Evolutionary conservation across 1,140 invertebrate genomes (phyloP), one percentile per base, ranked within the genome.

Genomic region (Odontomachus brunneus): DNA sequence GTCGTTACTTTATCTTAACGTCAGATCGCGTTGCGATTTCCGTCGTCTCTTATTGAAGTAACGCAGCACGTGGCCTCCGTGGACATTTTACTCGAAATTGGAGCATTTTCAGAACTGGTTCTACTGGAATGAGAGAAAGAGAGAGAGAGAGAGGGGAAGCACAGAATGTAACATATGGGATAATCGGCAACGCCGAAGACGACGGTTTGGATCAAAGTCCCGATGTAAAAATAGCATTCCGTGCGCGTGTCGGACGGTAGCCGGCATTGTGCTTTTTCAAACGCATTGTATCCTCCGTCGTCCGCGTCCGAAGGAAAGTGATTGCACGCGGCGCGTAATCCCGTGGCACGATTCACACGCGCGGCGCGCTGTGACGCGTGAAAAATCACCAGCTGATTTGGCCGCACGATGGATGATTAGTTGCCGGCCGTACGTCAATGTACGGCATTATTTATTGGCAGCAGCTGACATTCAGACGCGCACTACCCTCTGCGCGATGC

Each of bases 401-500:
- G 84, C 78, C 69, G 84, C 82, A 86, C 85, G 87, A 91, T 87
- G 72, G 89, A 89, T 89, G 89, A 89, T 88, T 88, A 88, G 86
- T 90, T 84, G 90, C 86, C 80, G 87, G 87, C 87, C 90, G 89
- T 91, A 91, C 89, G 91, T 91, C 91, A 91, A 81, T 87, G 88
- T 86, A 88, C 74, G 87, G 84, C 87, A 88, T 90, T 90, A 91
- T 91, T 91, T 91, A 91, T 91, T 88, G 91, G 89, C 87, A 90
- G 88, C 91, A 91, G 91, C 90, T 91, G 90, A 91, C 91, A 91
- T 88, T 88, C 88, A 90, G 86, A 90, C 89, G 74, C 86, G 78
- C 53, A 80, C 83, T 82, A 84, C 81, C 82, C 84, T 86, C 82
- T 26, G 57, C 76, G 72, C 76, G 72, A 60, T 84, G 66, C 57